A percentile compares a stretch with the other conserved stretches of the same genome.
Conservation (phyloP, 2,888 invertebrate genomes). For the Cryptocheilus praepositus region DNA sequence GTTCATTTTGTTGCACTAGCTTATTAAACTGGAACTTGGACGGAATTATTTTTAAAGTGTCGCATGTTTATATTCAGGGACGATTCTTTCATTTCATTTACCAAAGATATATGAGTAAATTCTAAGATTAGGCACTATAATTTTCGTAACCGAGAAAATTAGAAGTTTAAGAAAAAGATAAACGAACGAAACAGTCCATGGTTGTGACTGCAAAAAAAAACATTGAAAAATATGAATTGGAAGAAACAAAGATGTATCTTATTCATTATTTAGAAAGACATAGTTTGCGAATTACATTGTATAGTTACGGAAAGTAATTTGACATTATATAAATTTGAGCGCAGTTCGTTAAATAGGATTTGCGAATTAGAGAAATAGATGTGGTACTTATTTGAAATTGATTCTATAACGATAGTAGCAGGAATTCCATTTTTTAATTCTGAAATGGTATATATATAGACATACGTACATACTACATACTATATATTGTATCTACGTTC, state of each 20-base stretch:
- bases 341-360: not conserved
- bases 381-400: constrained; percentile 6
- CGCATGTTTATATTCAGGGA: too few species aligned
- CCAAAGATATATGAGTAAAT: constrained; percentile 4
- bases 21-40: not conserved
- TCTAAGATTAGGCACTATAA: not conserved
- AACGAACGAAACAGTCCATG: not conserved
- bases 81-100: not conserved
- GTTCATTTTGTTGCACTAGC: not conserved
- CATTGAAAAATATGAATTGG: not conserved
- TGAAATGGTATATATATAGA: not conserved
- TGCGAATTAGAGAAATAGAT: not conserved
- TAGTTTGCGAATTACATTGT: not conserved
- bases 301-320: not conserved
- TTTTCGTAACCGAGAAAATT: not conserved
- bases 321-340: not conserved
- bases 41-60: constrained; percentile 1
- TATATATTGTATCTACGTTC: not conserved
- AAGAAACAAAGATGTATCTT: not conserved
- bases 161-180: not conserved
- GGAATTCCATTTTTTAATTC: not conserved
- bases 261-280: not conserved
- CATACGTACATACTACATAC: not conserved
- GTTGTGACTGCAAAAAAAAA: not conserved
- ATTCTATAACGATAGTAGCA: too few species aligned